phyloP scores from a whole-genome alignment of 2,888 invertebrate species.

The Autographa pulchrina region DNA sequence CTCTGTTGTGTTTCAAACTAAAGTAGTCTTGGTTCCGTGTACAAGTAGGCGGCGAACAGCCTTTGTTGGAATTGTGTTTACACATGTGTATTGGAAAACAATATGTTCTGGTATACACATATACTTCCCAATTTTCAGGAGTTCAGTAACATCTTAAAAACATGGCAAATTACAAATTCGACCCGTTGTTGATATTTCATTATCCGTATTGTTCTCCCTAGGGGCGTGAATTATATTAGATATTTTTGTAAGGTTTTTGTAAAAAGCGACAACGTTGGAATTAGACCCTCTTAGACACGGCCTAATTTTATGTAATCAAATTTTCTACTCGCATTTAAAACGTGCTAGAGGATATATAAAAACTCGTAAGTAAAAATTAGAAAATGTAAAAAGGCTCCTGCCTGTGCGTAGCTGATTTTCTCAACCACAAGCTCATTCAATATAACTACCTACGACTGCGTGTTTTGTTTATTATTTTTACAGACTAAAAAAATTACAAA shows the following conservation, averaged over 20 bases:
- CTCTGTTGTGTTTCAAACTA: constrained; percentile 17
- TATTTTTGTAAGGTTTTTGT: constrained; percentile 75
- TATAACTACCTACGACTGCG: not conserved
- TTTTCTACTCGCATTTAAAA: constrained; percentile 74
- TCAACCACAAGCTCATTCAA: not conserved
- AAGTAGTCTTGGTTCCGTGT: constrained; percentile 18
- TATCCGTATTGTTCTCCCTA: constrained; percentile 73
- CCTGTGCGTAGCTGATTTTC: not conserved
- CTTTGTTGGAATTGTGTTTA: constrained; percentile 7
- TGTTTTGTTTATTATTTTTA: not conserved
- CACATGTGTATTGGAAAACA: not conserved
- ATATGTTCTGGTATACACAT: constrained; percentile 12
- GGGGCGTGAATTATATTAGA: constrained; percentile 72
- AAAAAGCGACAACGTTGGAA: constrained; percentile 76
- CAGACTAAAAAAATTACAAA: not conserved
- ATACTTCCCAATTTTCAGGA: constrained; percentile 29
- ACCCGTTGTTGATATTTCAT: constrained; percentile 79
- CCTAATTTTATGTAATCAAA: constrained; percentile 79
- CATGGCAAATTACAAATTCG: constrained; percentile 58
- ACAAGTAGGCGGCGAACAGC: not conserved
- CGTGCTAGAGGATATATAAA: constrained; percentile 59
- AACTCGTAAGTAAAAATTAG: constrained; percentile 34
- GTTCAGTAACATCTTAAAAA: constrained; percentile 39
- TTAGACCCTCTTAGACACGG: constrained; percentile 74
- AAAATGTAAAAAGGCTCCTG: constrained; percentile 1